These are phyloP conservation scores for Lepidostoma basale DNA, from an alignment of 1,140 invertebrate genomes.

Conservation along the genomic window DNA sequence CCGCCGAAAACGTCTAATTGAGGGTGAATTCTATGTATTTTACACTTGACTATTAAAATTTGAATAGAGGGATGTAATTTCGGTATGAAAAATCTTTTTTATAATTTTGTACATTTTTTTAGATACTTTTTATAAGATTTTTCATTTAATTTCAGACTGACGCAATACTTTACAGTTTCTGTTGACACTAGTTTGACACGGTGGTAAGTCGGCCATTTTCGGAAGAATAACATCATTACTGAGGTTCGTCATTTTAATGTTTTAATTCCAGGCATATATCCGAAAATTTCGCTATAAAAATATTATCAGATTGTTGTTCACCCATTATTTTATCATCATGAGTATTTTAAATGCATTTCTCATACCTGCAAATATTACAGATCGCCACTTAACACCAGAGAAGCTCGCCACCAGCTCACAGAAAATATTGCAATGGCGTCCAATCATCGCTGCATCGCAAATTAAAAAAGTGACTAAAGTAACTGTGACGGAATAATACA, in stretches of 20 bases:
- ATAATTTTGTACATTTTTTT: background rate
- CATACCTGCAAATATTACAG: conserved; percentile 59
- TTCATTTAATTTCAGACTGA: background rate
- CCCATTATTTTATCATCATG: conserved; percentile 48
- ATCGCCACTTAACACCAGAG: conserved; percentile 58
- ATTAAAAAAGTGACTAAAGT: conserved; percentile 27
- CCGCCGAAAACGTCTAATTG: background rate
- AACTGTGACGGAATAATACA: background rate
- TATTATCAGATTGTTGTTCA: conserved; percentile 53
- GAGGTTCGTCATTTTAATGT: conserved; percentile 57
- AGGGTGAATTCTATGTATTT: background rate
- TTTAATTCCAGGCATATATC: conserved; percentile 49
- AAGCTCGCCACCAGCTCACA: conserved; percentile 56
- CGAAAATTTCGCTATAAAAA: conserved; percentile 51
- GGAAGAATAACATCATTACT: conserved; percentile 56
- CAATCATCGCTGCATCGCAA: conserved; percentile 51
- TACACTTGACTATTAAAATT: background rate
- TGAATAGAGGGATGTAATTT: background rate
- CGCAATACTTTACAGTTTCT: conserved; percentile 8
- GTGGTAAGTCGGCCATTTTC: conserved; percentile 62
- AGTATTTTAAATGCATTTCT: conserved; percentile 54
- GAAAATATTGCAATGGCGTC: conserved; percentile 60
- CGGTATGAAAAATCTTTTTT: background rate
- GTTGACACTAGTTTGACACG: conserved; percentile 51
- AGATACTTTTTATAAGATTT: background rate